Evolutionary conservation across 2,888 invertebrate species (phyloP).

Genomic region (Orthosia incerta): DNA sequence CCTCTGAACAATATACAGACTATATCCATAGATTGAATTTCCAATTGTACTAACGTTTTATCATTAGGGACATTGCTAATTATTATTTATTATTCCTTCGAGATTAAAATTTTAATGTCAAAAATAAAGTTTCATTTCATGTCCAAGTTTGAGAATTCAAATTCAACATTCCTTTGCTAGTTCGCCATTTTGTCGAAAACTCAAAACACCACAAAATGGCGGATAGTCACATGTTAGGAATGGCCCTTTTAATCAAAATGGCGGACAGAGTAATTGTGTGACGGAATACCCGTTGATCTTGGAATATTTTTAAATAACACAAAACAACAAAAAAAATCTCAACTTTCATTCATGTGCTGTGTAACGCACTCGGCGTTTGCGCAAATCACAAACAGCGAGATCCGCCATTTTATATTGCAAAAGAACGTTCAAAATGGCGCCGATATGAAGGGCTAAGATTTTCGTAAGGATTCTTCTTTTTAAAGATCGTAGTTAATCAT

Average conservation of each 20-base stretch:
- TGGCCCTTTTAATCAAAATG: conserved; percentile 23
- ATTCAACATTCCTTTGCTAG: neutral
- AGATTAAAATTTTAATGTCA: conserved; percentile 82
- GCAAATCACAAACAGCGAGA: conserved; percentile 13
- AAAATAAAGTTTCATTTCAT: conserved; percentile 72
- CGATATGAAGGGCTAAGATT: conserved; percentile 1
- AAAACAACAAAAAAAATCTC: neutral
- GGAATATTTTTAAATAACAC: conserved; percentile 28
- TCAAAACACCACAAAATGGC: conserved; percentile 46
- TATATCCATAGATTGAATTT: conserved; percentile 86
- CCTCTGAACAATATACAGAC: conserved; percentile 87
- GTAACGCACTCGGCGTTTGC: conserved; percentile 27
- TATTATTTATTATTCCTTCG: conserved; percentile 85
- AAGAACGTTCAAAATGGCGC: conserved; percentile 23
- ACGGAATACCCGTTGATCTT: neutral
- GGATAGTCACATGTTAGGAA: neutral
- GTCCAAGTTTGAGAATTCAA: conserved; percentile 39
- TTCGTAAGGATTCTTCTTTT: neutral
- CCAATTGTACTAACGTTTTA: conserved; percentile 77
- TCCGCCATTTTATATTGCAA: conserved; percentile 21
- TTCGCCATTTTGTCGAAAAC: conserved; percentile 54
- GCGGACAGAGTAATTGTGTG: conserved; percentile 1
- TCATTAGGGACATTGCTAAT: conserved; percentile 78
- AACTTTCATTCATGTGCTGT: neutral
- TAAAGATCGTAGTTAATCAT: neutral